phyloP scores from a whole-genome alignment of 2,888 invertebrate genomes.

The Hirtodrosophila trivittata region DNA sequence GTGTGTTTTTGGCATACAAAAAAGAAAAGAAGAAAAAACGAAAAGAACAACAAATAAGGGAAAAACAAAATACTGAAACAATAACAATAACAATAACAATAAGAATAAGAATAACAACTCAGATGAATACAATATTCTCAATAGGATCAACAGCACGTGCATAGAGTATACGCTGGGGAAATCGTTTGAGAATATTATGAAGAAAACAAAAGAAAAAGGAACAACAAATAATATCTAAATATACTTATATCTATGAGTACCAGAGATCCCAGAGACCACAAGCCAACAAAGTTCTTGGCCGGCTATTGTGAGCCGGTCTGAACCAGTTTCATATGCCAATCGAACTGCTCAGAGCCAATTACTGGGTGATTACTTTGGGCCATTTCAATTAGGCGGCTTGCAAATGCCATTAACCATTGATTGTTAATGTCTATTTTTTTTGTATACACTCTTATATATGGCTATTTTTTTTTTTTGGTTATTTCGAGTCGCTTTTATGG shows the following conservation, averaged over 20 bases:
- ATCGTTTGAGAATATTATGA: background rate
- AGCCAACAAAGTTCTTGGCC: conserved; percentile 37
- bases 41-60: conserved; percentile 5
- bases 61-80: conserved; percentile 11
- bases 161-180: conserved; percentile 37
- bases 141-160: conserved; percentile 59
- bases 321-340: conserved; percentile 31
- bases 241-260: background rate
- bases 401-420: conserved; percentile 37
- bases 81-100: conserved; percentile 22
- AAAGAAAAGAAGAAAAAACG: conserved; percentile 9
- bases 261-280: conserved; percentile 20
- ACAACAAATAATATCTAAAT: conserved; percentile 8
- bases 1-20: background rate
- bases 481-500: conserved; percentile 41
- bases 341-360: conserved; percentile 39
- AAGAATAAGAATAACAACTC: conserved; percentile 57
- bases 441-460: too few species aligned
- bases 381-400: conserved; percentile 37
- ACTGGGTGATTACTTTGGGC: conserved; percentile 37
- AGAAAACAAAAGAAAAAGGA: conserved; percentile 1
- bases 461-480: conserved; percentile 4
- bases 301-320: conserved; percentile 28
- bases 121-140: conserved; percentile 34
- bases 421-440: conserved; percentile 24